These are phyloP conservation scores for Ridgeia piscesae DNA, from an alignment of 1,140 invertebrate genomes.

Conservation along the genomic window DNA sequence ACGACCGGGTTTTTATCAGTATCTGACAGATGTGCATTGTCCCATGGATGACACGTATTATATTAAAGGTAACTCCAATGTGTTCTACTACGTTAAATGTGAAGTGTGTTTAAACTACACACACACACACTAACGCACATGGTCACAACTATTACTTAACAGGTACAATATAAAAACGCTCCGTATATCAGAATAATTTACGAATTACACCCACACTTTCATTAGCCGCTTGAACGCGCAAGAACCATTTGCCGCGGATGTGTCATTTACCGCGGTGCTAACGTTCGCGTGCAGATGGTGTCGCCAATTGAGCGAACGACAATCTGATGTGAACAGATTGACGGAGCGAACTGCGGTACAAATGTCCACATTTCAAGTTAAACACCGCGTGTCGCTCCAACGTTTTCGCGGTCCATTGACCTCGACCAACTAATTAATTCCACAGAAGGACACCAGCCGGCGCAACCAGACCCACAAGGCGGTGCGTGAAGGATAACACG, in stretches of 20 bases:
- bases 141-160: no score
- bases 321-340: not conserved
- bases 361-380: slow-evolving; percentile 1
- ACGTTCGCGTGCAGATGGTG: not conserved
- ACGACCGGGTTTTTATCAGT: no score
- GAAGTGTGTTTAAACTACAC: no score
- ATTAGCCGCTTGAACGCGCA: not conserved
- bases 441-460: not conserved
- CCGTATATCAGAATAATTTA: not conserved
- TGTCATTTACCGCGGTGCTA: not conserved
- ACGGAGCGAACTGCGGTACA: not conserved
- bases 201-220: not conserved
- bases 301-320: not conserved
- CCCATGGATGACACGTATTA: no score
- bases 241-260: not conserved
- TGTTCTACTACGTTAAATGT: no score
- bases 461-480: not conserved
- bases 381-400: not conserved
- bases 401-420: not conserved
- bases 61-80: no score
- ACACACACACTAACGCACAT: no score
- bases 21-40: no score
- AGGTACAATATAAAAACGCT: no score
- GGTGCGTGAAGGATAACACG: not conserved
- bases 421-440: not conserved